Percentiles rank a stretch among this genome's conserved stretches.
These are phyloP conservation scores for Synanthedon andrenaeformis DNA, from an alignment of 2,888 invertebrate genomes.

Conservation along the genomic window DNA sequence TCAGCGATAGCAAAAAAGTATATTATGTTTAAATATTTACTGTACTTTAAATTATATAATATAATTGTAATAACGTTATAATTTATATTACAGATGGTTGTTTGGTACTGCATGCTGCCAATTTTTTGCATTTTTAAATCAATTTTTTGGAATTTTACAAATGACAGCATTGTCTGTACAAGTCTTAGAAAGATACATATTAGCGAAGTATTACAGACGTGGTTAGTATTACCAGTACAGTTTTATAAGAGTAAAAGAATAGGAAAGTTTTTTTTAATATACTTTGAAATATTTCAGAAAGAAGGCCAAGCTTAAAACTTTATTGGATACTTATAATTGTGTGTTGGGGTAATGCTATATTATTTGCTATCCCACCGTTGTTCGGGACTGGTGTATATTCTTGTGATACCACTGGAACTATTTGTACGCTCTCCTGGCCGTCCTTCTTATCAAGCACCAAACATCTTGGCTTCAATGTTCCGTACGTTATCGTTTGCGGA, in stretches of 20 bases:
- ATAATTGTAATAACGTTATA: neutral
- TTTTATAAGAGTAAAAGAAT: neutral
- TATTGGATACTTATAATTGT: slow-evolving; percentile 53
- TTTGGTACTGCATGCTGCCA: slow-evolving; percentile 67
- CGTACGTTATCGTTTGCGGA: slow-evolving; percentile 51
- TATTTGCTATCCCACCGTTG: slow-evolving; percentile 59
- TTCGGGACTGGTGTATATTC: slow-evolving; percentile 62
- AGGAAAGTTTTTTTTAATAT: neutral
- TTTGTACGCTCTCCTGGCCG: slow-evolving; percentile 62
- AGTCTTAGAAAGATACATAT: slow-evolving; percentile 62
- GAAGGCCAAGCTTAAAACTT: slow-evolving; percentile 43
- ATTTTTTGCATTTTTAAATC: slow-evolving; percentile 66
- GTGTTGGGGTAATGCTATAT: slow-evolving; percentile 48
- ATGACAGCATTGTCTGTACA: slow-evolving; percentile 57
- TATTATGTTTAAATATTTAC: slow-evolving; percentile 4
- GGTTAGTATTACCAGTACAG: slow-evolving; percentile 29
- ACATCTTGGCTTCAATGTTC: slow-evolving; percentile 54
- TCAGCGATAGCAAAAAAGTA: slow-evolving; percentile 67
- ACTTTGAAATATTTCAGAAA: slow-evolving; percentile 28
- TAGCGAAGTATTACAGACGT: slow-evolving; percentile 53
- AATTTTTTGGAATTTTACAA: slow-evolving; percentile 68
- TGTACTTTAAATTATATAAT: neutral
- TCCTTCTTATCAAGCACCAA: slow-evolving; percentile 38
- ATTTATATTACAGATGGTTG: slow-evolving; percentile 57
- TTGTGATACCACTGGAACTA: slow-evolving; percentile 61